phyloP scores from a whole-genome alignment of 1,140 invertebrate species.

The Pantala flavescens region DNA sequence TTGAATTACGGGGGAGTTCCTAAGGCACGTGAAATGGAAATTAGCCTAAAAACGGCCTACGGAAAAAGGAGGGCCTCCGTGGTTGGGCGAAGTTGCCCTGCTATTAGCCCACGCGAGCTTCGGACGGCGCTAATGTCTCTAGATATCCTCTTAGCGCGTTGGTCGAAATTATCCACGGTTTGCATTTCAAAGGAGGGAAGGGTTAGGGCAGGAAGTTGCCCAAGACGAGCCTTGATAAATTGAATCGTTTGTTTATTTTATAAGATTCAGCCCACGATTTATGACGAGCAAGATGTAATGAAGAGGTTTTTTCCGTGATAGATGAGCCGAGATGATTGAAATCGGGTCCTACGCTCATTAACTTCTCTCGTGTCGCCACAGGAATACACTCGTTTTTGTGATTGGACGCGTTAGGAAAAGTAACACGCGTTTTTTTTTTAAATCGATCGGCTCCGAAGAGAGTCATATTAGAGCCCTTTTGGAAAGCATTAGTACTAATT shows the following conservation, averaged over 20 bases:
- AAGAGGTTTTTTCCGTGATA: background rate
- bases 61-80: background rate
- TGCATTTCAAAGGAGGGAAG: background rate
- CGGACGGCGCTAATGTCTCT: background rate
- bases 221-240: background rate
- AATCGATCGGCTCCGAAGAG: too few species aligned
- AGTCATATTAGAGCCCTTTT: too few species aligned
- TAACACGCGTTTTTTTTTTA: too few species aligned
- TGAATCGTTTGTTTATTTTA: constrained; percentile 8
- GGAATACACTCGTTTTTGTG: too few species aligned
- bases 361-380: too few species aligned
- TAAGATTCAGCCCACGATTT: background rate
- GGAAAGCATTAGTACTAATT: too few species aligned
- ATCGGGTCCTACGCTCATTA: background rate
- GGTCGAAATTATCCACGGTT: background rate
- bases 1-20: background rate
- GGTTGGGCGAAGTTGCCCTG: background rate
- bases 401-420: too few species aligned
- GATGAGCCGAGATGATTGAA: background rate
- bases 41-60: background rate
- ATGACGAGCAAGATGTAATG: background rate
- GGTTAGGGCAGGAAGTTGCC: background rate
- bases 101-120: background rate
- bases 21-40: background rate
- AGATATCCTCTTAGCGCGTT: background rate